Conservation (phyloP, 2,797 vertebrate genomes). For the Graptemys geographica region DNA sequence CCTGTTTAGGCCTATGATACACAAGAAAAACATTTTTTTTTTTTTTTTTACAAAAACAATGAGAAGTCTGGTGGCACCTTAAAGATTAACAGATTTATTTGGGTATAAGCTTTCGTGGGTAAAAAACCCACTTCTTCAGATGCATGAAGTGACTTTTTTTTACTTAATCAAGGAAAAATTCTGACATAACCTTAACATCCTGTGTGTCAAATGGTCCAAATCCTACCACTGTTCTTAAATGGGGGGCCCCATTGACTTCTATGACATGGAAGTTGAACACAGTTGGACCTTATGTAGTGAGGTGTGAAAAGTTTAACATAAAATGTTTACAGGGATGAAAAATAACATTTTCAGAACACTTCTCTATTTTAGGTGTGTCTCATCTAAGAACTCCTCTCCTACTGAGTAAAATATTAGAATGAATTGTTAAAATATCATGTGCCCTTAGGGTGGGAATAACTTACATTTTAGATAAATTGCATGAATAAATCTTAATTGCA, state of each 20-base stretch:
- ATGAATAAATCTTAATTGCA: not conserved
- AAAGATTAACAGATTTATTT: too few species aligned
- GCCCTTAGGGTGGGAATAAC: not conserved
- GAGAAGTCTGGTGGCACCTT: too few species aligned
- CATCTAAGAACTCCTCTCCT: not conserved
- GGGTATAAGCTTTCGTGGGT: too few species aligned
- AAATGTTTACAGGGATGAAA: not conserved
- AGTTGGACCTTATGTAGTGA: not conserved
- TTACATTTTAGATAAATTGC: not conserved
- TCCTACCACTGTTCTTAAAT: not conserved
- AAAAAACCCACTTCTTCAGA: too few species aligned
- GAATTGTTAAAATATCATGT: not conserved
- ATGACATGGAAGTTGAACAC: not conserved
- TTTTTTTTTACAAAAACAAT: too few species aligned
- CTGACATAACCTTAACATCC: fast-evolving
- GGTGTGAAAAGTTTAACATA: not conserved
- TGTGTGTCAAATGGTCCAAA: not conserved
- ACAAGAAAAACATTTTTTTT: fast-evolving
- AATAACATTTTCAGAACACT: not conserved
- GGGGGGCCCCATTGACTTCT: not conserved
- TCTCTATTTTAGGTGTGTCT: not conserved
- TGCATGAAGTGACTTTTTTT: too few species aligned
- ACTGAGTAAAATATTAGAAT: not conserved
- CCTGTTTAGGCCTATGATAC: not conserved
- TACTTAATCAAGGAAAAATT: not conserved